Evolutionary conservation across 1,140 invertebrate species (phyloP).

Genomic region (Amyelois transitella): DNA sequence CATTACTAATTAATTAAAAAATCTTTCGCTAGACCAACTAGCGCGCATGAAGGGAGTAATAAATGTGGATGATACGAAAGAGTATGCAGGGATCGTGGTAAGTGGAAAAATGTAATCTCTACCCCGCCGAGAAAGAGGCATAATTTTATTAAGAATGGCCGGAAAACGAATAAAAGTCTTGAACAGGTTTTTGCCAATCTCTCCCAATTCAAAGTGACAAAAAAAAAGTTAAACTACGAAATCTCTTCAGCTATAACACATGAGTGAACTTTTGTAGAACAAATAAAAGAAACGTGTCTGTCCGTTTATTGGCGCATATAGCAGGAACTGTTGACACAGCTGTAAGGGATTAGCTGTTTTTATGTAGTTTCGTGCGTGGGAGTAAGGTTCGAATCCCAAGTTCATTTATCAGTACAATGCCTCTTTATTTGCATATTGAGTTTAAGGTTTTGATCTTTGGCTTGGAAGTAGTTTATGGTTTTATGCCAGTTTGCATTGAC

Average conservation of each 20-base stretch:
- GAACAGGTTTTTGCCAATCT: too few relatives aligned
- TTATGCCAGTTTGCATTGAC: slow-evolving; percentile 5
- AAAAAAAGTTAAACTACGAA: too few relatives aligned
- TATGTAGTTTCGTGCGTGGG: slow-evolving; percentile 17
- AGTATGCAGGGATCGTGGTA: too few relatives aligned
- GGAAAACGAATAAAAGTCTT: too few relatives aligned
- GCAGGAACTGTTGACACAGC: slow-evolving; percentile 24
- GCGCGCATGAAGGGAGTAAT: too few relatives aligned
- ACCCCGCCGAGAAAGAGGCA: too few relatives aligned
- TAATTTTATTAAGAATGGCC: too few relatives aligned
- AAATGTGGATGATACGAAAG: too few relatives aligned
- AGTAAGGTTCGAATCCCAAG: slow-evolving; percentile 7
- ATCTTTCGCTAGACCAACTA: too few relatives aligned
- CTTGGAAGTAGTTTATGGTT: background rate
- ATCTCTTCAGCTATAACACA: background rate
- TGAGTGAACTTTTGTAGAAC: background rate
- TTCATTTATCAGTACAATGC: background rate
- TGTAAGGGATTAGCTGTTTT: slow-evolving; percentile 29
- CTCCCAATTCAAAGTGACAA: too few relatives aligned
- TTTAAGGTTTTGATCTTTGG: background rate
- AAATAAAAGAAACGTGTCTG: background rate
- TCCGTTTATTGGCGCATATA: background rate
- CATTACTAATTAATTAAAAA: too few relatives aligned
- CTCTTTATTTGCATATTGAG: background rate
- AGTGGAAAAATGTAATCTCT: too few relatives aligned